Conservation (phyloP, 1,140 invertebrate genomes). For the Gonatopus flavifemur region DNA sequence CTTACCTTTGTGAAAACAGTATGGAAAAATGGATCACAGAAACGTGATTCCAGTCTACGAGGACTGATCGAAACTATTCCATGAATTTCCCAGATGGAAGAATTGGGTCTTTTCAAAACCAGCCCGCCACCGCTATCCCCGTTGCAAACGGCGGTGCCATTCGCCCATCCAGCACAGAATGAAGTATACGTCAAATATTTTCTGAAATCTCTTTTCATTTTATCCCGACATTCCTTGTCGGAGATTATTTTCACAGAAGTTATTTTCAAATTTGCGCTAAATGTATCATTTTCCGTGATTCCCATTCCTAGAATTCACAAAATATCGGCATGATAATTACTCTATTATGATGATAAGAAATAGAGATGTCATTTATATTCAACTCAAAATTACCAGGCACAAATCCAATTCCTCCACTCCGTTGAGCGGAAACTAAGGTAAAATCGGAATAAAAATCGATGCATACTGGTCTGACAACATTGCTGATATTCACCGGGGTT, state of each 20-base stretch:
- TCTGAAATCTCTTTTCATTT: slow-evolving; percentile 46
- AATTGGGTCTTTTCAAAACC: slow-evolving; percentile 28
- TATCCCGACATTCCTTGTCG: slow-evolving; percentile 40
- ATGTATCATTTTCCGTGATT: slow-evolving; percentile 51
- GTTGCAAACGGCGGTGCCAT: slow-evolving; percentile 55
- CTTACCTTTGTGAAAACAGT: slow-evolving; percentile 56
- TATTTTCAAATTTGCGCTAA: slow-evolving; percentile 36
- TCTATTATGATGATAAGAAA: slow-evolving; percentile 3
- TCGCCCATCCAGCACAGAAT: slow-evolving; percentile 55
- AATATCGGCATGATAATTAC: neutral
- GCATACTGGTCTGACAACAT: slow-evolving; percentile 45
- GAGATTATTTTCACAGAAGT: slow-evolving; percentile 41
- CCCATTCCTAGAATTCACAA: slow-evolving; percentile 51
- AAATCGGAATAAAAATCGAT: slow-evolving; percentile 41
- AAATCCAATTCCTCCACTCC: slow-evolving; percentile 32
- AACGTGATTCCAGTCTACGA: slow-evolving; percentile 35
- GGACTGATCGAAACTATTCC: slow-evolving; percentile 57
- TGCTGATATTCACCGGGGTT: slow-evolving; percentile 31
- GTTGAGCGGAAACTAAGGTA: slow-evolving; percentile 20
- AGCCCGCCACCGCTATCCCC: slow-evolving; percentile 58
- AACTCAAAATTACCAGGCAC: slow-evolving; percentile 38
- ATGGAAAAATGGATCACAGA: slow-evolving; percentile 51
- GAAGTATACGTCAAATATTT: slow-evolving; percentile 55
- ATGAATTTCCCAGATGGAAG: slow-evolving; percentile 46
- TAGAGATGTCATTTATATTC: slow-evolving; percentile 2